Percentiles rank a stretch among this genome's conserved stretches.
Conservation (phyloP, 2,888 invertebrate genomes). For the Zygothrica quintamaculata region DNA sequence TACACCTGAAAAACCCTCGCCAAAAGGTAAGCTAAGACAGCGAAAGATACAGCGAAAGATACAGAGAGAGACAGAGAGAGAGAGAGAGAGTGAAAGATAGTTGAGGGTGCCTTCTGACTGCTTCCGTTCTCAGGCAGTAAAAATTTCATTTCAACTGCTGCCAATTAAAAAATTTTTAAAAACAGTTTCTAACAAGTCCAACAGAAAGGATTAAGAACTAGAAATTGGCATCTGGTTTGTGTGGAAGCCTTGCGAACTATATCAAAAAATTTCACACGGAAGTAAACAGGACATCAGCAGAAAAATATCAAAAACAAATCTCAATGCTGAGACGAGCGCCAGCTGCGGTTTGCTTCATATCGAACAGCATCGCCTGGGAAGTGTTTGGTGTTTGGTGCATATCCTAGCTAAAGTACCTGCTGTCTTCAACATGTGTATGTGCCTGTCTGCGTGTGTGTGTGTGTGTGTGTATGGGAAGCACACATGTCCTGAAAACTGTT, state of each 20-base stretch:
- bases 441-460: background rate
- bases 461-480: constrained; percentile 51
- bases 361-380: constrained; percentile 38
- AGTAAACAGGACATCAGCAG: constrained; percentile 34
- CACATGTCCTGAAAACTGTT: constrained; percentile 41
- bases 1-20: constrained; percentile 69
- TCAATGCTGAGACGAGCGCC: constrained; percentile 21
- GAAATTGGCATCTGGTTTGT: constrained; percentile 48
- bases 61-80: too few species aligned
- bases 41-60: too few species aligned
- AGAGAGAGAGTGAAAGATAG: too few species aligned
- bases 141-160: constrained; percentile 34
- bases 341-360: constrained; percentile 33
- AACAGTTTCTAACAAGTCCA: constrained; percentile 59
- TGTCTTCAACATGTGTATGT: constrained; percentile 20
- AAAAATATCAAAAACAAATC: constrained; percentile 48
- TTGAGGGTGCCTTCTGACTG: constrained; percentile 39
- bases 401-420: constrained; percentile 54
- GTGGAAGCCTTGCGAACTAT: constrained; percentile 44
- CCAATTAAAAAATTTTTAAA: constrained; percentile 56
- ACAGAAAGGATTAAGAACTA: constrained; percentile 63
- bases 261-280: constrained; percentile 51
- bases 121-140: constrained; percentile 49
- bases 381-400: constrained; percentile 5
- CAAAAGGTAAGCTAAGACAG: constrained; percentile 28